Conservation (phyloP, 2,888 invertebrate species). For the Cybosia mesomella region DNA sequence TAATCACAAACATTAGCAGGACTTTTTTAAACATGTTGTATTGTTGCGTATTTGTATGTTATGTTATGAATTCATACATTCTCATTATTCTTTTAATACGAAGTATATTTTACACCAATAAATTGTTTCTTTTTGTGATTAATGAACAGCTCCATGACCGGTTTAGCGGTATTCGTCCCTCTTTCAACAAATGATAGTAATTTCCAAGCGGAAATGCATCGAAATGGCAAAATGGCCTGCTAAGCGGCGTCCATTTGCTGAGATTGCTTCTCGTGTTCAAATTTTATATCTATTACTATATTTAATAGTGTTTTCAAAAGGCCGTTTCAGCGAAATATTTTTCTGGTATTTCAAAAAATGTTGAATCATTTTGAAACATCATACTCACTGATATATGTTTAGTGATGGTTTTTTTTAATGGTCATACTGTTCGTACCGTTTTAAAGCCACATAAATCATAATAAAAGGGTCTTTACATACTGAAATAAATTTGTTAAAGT, state of each 20-base stretch:
- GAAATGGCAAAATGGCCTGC: conserved; percentile 82
- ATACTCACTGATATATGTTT: not conserved
- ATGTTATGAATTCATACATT: not conserved
- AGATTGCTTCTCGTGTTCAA: conserved; percentile 77
- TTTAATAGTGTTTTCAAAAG: conserved; percentile 55
- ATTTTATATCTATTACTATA: conserved; percentile 70
- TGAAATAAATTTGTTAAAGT: too few species aligned
- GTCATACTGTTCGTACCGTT: not conserved
- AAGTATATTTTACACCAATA: conserved; percentile 25
- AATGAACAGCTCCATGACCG: conserved; percentile 65
- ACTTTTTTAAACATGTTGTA: not conserved
- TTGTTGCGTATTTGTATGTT: too few species aligned
- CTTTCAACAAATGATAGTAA: conserved; percentile 83
- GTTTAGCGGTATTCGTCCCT: conserved; percentile 72
- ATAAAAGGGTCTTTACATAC: too few species aligned
- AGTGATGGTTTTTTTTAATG: not conserved
- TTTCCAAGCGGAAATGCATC: conserved; percentile 84
- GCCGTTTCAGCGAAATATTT: conserved; percentile 46
- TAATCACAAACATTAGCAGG: not conserved
- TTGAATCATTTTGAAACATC: conserved; percentile 34
- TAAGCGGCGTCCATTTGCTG: conserved; percentile 80
- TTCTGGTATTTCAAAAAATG: conserved; percentile 41
- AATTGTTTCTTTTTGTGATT: conserved; percentile 45
- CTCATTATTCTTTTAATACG: conserved; percentile 18
- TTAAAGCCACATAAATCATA: too few species aligned